Conservation (phyloP, 2,797 vertebrate species). For the Crenuchus spilurus region DNA sequence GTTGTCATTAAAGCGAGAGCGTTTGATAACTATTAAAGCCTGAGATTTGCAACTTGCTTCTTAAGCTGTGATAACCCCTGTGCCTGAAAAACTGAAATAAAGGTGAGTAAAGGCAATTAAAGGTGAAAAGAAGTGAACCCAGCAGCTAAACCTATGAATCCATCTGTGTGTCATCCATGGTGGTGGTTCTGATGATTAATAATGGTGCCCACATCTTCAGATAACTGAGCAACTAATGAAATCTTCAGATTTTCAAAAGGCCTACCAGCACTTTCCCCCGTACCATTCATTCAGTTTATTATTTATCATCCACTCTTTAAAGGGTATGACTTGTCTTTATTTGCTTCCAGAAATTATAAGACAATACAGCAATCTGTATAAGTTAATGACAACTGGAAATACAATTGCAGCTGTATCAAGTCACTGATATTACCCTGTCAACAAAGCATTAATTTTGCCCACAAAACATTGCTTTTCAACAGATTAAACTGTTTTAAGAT, state of each 20-base stretch:
- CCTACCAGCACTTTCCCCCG: not conserved
- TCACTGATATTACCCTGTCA: slow-evolving; percentile 10
- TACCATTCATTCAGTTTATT: not conserved
- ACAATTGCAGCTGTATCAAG: not conserved
- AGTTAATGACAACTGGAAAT: slow-evolving; percentile 2
- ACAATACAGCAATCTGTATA: not conserved
- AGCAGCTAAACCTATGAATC: not conserved
- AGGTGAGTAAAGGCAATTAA: not conserved
- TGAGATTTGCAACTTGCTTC: not conserved
- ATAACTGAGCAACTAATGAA: not conserved
- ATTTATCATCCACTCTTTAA: slow-evolving; percentile 3
- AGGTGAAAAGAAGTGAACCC: too few species aligned
- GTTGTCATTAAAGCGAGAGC: not conserved
- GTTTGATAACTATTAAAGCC: not conserved
- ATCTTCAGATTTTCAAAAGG: not conserved
- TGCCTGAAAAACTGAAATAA: not conserved
- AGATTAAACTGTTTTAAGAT: not conserved
- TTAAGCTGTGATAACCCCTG: not conserved
- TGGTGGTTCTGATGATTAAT: not conserved
- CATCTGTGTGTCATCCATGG: not conserved
- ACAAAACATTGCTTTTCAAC: too few species aligned
- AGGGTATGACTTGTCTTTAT: slow-evolving; percentile 32
- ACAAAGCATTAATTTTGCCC: too few species aligned
- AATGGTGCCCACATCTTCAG: not conserved
- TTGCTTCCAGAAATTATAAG: slow-evolving; percentile 7